Conservation (phyloP, 1,140 invertebrate species). For the Drosophila hydei region DNA sequence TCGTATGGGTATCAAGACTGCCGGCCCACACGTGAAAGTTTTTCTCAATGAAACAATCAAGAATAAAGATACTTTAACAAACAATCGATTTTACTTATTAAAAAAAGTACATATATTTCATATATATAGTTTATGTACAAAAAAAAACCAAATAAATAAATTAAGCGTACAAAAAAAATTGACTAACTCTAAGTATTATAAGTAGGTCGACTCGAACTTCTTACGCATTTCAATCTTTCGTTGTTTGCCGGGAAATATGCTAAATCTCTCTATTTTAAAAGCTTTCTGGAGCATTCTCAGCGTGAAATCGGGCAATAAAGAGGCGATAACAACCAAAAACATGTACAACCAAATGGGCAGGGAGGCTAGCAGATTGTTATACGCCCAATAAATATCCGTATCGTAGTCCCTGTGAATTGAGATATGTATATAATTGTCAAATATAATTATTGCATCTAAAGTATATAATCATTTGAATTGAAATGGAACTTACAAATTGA, state of each 20-base stretch:
- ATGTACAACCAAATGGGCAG: conserved; percentile 87
- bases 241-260: conserved; percentile 71
- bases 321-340: conserved; percentile 85
- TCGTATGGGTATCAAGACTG: too few species aligned
- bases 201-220: conserved; percentile 67
- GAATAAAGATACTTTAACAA: conserved; percentile 30
- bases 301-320: conserved; percentile 87
- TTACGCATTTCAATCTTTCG: conserved; percentile 64
- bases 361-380: conserved; percentile 86
- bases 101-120: conserved; percentile 35
- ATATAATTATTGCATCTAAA: neutral
- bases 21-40: too few species aligned
- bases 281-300: conserved; percentile 68
- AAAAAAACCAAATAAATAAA: conserved; percentile 64
- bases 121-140: conserved; percentile 34
- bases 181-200: conserved; percentile 45
- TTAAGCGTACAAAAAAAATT: conserved; percentile 43
- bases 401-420: conserved; percentile 84
- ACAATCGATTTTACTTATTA: conserved; percentile 43
- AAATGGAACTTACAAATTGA: conserved; percentile 85
- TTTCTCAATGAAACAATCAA: neutral
- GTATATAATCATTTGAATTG: neutral
- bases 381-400: conserved; percentile 87
- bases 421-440: neutral
- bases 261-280: conserved; percentile 65